Conservation (phyloP, 2,888 invertebrate species). For the Stenoptilia bipunctidactyla region DNA sequence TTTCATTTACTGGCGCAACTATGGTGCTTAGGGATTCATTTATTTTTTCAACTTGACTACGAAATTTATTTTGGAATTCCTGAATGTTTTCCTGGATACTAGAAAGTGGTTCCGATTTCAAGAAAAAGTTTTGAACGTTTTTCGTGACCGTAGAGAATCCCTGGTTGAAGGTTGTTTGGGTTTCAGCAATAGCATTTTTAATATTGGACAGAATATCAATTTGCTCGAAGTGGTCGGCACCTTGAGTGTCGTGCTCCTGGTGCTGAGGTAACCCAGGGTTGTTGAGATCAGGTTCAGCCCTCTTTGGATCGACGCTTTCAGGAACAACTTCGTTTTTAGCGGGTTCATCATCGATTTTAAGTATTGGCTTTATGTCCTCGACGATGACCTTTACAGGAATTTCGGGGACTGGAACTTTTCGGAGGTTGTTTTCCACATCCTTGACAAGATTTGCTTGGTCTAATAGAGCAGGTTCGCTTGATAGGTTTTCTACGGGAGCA, state of each 20-base stretch:
- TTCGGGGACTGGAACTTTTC: slow-evolving; percentile 21
- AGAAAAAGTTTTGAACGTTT: slow-evolving; percentile 34
- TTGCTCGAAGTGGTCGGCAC: slow-evolving; percentile 34
- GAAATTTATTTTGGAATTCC: slow-evolving; percentile 32
- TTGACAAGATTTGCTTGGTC: slow-evolving; percentile 28
- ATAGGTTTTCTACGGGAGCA: slow-evolving; percentile 21
- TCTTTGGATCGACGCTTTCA: slow-evolving; percentile 27
- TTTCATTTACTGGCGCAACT: background rate
- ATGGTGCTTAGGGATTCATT: slow-evolving; percentile 15
- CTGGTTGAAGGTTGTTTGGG: slow-evolving; percentile 17
- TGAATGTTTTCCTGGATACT: slow-evolving; percentile 34
- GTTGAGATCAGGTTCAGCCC: slow-evolving; percentile 36
- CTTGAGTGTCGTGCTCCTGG: slow-evolving; percentile 56
- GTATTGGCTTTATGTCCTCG: slow-evolving; percentile 23
- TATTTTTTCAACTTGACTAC: slow-evolving; percentile 35
- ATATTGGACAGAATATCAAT: slow-evolving; percentile 29
- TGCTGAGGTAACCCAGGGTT: slow-evolving; percentile 52
- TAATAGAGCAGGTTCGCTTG: slow-evolving; percentile 22
- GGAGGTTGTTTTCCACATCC: slow-evolving; percentile 35
- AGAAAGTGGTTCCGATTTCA: slow-evolving; percentile 31
- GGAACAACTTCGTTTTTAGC: slow-evolving; percentile 21
- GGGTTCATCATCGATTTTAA: slow-evolving; percentile 16
- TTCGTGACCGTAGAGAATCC: slow-evolving; percentile 34
- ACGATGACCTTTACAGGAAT: slow-evolving; percentile 47
- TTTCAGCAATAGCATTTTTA: slow-evolving; percentile 11